These are phyloP conservation scores for Pavo muticus DNA, from an alignment of 2,113 vertebrate genomes.

Conservation along the genomic window DNA sequence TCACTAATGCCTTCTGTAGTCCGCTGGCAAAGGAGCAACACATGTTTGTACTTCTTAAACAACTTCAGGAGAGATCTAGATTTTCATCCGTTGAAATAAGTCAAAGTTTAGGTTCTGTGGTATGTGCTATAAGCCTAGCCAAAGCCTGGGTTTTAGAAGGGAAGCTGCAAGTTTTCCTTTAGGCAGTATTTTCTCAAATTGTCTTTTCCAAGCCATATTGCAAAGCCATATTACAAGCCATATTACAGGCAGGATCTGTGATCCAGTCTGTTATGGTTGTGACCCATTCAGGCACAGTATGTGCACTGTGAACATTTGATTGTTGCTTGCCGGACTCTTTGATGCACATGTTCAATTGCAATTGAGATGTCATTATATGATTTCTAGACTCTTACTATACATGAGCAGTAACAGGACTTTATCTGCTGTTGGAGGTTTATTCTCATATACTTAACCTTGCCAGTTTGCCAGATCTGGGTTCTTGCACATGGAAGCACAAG, in stretches of 20 bases:
- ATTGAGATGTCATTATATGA: rapidly evolving
- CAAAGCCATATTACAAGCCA: no score
- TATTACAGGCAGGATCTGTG: background rate
- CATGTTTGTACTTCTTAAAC: background rate
- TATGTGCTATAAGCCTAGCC: background rate
- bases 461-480: background rate
- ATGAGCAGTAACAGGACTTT: background rate
- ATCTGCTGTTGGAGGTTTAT: background rate
- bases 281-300: background rate
- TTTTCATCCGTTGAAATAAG: background rate
- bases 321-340: background rate
- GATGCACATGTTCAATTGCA: background rate
- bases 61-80: background rate
- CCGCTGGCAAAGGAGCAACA: background rate
- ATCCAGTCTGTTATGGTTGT: background rate
- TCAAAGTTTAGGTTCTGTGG: background rate
- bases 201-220: background rate
- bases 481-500: background rate
- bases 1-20: background rate
- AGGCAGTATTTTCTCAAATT: background rate
- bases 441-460: background rate
- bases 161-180: background rate
- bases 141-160: background rate
- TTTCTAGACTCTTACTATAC: background rate
- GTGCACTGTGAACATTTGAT: background rate